These are phyloP conservation scores for Meloidogyne floridensis DNA, from an alignment of 1,140 invertebrate species.

Conservation along the genomic window DNA sequence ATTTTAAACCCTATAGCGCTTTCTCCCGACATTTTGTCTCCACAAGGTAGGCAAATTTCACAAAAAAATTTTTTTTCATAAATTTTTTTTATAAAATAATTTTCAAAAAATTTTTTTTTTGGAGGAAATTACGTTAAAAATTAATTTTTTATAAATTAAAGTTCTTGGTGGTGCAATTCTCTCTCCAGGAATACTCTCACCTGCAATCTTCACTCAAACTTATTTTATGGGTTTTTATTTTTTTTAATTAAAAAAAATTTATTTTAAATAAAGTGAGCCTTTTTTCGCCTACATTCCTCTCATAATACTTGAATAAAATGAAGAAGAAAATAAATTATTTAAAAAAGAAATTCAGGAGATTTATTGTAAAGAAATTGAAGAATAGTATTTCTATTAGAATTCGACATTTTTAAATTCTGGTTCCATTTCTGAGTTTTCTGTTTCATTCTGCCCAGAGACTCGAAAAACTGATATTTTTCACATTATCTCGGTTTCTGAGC, in stretches of 20 bases:
- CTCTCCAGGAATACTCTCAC: constrained; percentile 41
- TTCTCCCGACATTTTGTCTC: constrained; percentile 44
- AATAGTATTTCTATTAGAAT: no score
- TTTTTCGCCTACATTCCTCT: constrained; percentile 42
- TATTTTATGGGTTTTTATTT: constrained; percentile 33
- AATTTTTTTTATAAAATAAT: no score
- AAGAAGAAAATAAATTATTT: no score
- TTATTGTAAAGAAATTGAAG: not conserved
- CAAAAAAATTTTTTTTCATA: no score
- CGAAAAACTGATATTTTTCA: no score
- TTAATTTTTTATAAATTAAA: not conserved
- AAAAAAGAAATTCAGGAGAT: not conserved
- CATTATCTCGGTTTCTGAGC: no score
- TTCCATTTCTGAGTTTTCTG: no score
- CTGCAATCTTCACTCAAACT: constrained; percentile 45
- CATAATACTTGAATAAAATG: constrained; percentile 58
- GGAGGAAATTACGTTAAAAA: not conserved
- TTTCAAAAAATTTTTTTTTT: no score
- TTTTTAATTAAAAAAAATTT: no score
- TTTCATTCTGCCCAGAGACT: no score
- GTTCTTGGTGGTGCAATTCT: constrained; percentile 39
- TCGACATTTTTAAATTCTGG: no score
- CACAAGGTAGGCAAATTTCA: constrained; percentile 9
- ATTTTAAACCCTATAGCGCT: constrained; percentile 43
- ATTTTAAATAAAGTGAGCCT: constrained; percentile 7